Evolutionary conservation across 2,888 invertebrate genomes (phyloP).

Genomic region (Agonopterix subpropinquella): DNA sequence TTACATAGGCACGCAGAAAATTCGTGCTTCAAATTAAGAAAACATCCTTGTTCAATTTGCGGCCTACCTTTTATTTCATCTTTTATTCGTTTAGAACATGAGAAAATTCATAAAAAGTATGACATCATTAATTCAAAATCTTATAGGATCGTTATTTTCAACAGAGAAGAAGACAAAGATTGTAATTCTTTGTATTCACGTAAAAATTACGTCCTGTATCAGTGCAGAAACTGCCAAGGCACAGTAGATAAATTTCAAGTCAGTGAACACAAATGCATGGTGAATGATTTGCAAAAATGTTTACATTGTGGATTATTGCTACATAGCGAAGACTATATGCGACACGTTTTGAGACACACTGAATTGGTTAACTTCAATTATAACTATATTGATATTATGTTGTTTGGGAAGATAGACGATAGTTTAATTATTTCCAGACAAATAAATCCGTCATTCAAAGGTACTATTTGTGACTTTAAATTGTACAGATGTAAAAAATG

Average conservation of each 20-base stretch:
- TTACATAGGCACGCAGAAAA: constrained; percentile 34
- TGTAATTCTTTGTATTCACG: constrained; percentile 14
- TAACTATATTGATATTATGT: constrained; percentile 41
- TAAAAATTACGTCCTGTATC: constrained; percentile 32
- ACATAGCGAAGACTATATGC: constrained; percentile 24
- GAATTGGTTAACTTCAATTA: constrained; percentile 28
- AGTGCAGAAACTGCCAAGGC: constrained; percentile 47
- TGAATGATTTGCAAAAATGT: constrained; percentile 31
- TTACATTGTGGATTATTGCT: constrained; percentile 38
- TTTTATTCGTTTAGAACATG: constrained; percentile 28
- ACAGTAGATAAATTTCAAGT: constrained; percentile 31
- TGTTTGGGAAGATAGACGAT: constrained; percentile 29
- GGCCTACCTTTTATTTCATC: constrained; percentile 34
- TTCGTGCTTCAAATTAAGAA: constrained; percentile 28
- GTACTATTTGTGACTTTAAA: constrained; percentile 40
- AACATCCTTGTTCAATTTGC: constrained; percentile 38
- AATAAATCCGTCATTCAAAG: constrained; percentile 26
- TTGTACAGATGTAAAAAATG: constrained; percentile 47
- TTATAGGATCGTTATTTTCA: constrained; percentile 42
- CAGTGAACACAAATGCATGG: constrained; percentile 31
- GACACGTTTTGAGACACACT: constrained; percentile 40
- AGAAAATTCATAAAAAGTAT: constrained; percentile 30
- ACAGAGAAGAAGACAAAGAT: constrained; percentile 30
- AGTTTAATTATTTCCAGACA: constrained; percentile 4
- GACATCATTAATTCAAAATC: constrained; percentile 22